A percentile compares a stretch with the other conserved stretches of the same genome.
These are phyloP conservation scores for Crax fasciolata DNA, from an alignment of 2,797 vertebrate species.

Conservation along the genomic window DNA sequence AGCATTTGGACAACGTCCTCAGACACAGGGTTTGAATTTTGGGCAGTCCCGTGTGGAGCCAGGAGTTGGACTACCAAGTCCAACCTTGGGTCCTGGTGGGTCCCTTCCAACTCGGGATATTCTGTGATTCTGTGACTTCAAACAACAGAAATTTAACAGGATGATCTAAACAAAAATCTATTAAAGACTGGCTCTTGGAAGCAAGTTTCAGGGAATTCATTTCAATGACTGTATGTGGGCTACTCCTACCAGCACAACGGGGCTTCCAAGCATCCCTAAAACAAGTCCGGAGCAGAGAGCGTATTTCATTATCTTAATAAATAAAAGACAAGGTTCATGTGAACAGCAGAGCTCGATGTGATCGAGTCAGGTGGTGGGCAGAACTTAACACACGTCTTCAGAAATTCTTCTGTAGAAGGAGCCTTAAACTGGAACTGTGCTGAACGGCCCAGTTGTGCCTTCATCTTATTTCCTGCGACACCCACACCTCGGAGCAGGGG, in stretches of 20 bases:
- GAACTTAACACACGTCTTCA: neutral
- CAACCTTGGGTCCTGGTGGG: no score
- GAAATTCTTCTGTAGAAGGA: neutral
- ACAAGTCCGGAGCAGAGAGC: neutral
- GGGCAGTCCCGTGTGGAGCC: no score
- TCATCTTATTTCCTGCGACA: neutral
- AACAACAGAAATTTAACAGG: constrained; percentile 30
- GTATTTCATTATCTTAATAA: neutral
- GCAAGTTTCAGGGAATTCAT: constrained; percentile 14
- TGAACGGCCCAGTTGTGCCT: neutral
- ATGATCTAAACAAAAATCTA: neutral
- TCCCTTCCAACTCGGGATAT: no score
- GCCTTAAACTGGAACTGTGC: neutral
- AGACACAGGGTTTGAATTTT: no score
- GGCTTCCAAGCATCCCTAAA: constrained; percentile 5
- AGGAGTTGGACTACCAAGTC: no score
- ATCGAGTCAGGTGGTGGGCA: neutral
- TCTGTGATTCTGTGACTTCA: neutral
- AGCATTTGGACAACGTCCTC: no score
- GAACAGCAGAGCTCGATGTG: neutral
- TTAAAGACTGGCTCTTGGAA: constrained; percentile 14
- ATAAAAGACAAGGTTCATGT: neutral
- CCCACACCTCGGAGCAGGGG: neutral
- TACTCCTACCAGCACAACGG: constrained; percentile 21
- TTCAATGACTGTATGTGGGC: constrained; percentile 5